These are phyloP conservation scores for Rhinogobio ventralis DNA, from an alignment of 2,797 vertebrate genomes.

Conservation along the genomic window DNA sequence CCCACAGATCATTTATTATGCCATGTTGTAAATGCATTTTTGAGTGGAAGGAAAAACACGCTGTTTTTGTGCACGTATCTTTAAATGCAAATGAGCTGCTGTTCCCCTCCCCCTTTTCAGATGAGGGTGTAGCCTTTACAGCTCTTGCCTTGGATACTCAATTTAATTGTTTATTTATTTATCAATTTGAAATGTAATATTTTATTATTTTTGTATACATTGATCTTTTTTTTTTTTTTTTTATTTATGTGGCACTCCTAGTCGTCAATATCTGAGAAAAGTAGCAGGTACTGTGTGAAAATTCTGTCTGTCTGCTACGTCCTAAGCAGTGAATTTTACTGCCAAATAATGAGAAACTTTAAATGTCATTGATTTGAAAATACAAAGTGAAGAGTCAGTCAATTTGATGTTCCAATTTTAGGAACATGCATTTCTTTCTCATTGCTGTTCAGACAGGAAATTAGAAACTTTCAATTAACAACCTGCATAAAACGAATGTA, in stretches of 20 bases:
- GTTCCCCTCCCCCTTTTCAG: too few relatives aligned
- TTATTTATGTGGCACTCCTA: neutral
- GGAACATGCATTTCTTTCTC: neutral
- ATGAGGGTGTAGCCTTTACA: too few relatives aligned
- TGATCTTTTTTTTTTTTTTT: neutral
- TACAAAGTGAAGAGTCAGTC: neutral
- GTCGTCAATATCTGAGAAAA: neutral
- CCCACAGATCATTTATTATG: too few relatives aligned
- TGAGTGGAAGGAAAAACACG: too few relatives aligned
- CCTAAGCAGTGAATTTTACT: neutral
- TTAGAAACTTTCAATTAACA: neutral
- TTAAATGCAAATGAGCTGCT: too few relatives aligned
- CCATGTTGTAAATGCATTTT: too few relatives aligned
- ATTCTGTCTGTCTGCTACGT: neutral
- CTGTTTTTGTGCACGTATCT: too few relatives aligned
- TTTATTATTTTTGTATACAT: neutral
- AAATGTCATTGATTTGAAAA: neutral
- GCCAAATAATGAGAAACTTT: neutral
- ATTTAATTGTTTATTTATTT: neutral
- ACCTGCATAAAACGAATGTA: neutral
- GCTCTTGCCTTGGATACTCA: too few relatives aligned
- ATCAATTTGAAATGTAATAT: neutral
- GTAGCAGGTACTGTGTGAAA: neutral
- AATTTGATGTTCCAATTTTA: neutral
- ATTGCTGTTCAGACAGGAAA: neutral